A percentile compares a stretch with the other conserved stretches of the same genome.
Conservation (phyloP, 2,888 invertebrate species). For the Drosophila testacea region DNA sequence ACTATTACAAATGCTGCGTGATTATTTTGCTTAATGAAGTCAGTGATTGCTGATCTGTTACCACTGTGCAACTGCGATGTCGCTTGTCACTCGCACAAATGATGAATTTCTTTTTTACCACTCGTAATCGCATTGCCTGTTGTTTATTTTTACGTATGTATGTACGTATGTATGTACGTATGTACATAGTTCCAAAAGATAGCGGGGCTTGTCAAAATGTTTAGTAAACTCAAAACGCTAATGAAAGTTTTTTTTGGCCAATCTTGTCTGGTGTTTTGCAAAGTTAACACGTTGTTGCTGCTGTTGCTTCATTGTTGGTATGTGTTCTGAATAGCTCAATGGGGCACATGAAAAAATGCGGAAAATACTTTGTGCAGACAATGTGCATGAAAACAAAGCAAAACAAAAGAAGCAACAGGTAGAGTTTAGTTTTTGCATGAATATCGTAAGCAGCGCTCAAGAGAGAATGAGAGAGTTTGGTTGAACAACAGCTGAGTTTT, state of each 20-base stretch:
- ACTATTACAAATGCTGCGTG: neutral
- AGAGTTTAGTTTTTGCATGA: conserved; percentile 24
- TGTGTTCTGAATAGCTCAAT: conserved; percentile 65
- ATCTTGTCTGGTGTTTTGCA: conserved; percentile 29
- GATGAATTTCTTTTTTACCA: conserved; percentile 78
- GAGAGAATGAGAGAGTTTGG: conserved; percentile 6
- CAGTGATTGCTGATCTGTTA: neutral
- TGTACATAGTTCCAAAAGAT: conserved; percentile 40
- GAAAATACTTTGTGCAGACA: conserved; percentile 73
- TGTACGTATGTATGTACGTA: conserved; percentile 13
- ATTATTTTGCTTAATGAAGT: neutral
- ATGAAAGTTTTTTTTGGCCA: conserved; percentile 64
- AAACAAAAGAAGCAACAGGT: conserved; percentile 67
- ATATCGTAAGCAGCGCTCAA: conserved; percentile 52
- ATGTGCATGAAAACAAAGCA: conserved; percentile 34
- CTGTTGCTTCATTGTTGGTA: conserved; percentile 37
- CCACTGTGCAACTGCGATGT: conserved; percentile 57
- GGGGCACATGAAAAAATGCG: conserved; percentile 70
- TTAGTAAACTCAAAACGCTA: conserved; percentile 62
- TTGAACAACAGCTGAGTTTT: conserved; percentile 22
- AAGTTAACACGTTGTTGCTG: conserved; percentile 29
- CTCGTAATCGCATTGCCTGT: conserved; percentile 55
- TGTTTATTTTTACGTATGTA: conserved; percentile 18
- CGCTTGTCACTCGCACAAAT: conserved; percentile 57
- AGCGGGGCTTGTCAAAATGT: conserved; percentile 59